Evolutionary conservation across 1,140 invertebrate species (phyloP), one percentile per base, ranked within the genome.

Genomic region (Habropoda laboriosa): DNA sequence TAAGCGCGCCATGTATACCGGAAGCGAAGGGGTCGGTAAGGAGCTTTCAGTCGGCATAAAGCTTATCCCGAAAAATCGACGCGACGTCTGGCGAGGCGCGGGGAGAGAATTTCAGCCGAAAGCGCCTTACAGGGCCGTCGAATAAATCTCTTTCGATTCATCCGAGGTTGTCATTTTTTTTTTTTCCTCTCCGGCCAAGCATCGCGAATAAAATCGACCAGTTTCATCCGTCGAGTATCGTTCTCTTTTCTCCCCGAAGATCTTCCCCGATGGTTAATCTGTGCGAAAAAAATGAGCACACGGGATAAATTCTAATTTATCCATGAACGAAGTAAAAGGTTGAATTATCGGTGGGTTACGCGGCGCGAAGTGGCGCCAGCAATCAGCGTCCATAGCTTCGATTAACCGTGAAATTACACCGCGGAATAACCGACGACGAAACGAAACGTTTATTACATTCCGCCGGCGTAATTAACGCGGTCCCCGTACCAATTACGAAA

Each of bases 371-470:
- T 42, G 32, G 27, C 27, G 7, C 49, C 61, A 76, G 51, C 61
- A 40, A 57, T 40, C 45, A 40, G 42, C 58, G 24, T 49, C 45
- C 66, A 35, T 35, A 30, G 24, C 57, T 60, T 35, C 66, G 60
- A 78, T 78, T 70, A 70, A 70, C 75, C 66, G 24, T 70, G 42
- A 78, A 78, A 71, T 70, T 71, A 67, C 55, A 40, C n/a, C 10
- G n/a, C 38, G 64, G 63, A 57, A 76, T 55, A 67, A 76, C 53
- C 38, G 63, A n/a, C 21, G 27, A 18, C 51, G 66, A 61, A 78
- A 60, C 42, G 67, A 60, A 71, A 71, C 75, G 75, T 58, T 78
- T 78, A 78, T 71, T 78, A 71, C 42, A 51, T 78, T 61, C 24
- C 45, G 12, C 53, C 2, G 24, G 35, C 35, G 55, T 49, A 78